Percentiles rank a stretch among this genome's conserved stretches.
phyloP scores from a whole-genome alignment of 2,113 vertebrate species.

The Oncorhynchus kisutch region DNA sequence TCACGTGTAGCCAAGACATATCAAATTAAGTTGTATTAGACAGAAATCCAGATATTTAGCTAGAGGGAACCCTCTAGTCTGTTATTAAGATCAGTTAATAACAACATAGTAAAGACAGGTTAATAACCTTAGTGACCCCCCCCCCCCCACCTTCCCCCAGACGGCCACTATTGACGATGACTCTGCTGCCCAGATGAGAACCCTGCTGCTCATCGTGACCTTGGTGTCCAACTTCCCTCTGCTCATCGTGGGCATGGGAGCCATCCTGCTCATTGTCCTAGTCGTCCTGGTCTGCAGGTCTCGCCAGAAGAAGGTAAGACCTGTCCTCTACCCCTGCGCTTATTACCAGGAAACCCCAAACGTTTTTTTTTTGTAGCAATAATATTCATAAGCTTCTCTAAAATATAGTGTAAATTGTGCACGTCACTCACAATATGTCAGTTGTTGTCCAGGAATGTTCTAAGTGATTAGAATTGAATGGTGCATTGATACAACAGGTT shows the following conservation, averaged over 20 bases:
- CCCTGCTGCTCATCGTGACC: constrained; percentile 71
- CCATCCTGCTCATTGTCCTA: constrained; percentile 72
- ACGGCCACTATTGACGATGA: constrained; percentile 73
- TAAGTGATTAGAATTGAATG: not conserved
- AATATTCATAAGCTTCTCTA: not conserved
- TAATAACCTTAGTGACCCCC: not conserved
- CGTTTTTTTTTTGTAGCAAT: not conserved
- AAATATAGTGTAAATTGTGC: not conserved
- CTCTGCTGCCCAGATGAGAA: constrained; percentile 72
- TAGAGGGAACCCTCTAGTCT: no score
- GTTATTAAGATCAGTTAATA: no score
- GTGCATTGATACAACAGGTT: not conserved
- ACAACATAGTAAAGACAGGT: no score
- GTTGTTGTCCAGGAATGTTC: not conserved
- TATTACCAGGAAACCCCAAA: not conserved
- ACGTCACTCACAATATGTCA: not conserved
- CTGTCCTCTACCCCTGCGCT: not conserved
- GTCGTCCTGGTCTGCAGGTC: constrained; percentile 73
- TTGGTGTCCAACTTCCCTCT: constrained; percentile 76
- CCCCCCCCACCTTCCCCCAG: constrained; percentile 30
- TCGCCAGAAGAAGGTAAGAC: constrained; percentile 75
- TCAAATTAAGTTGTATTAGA: no score
- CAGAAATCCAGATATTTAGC: no score
- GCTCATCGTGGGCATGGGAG: constrained; percentile 74
- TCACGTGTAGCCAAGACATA: no score